Base-by-base conservation (phyloP, 2,888 invertebrate genomes). In the Ecdyonurus torrentis region DNA sequence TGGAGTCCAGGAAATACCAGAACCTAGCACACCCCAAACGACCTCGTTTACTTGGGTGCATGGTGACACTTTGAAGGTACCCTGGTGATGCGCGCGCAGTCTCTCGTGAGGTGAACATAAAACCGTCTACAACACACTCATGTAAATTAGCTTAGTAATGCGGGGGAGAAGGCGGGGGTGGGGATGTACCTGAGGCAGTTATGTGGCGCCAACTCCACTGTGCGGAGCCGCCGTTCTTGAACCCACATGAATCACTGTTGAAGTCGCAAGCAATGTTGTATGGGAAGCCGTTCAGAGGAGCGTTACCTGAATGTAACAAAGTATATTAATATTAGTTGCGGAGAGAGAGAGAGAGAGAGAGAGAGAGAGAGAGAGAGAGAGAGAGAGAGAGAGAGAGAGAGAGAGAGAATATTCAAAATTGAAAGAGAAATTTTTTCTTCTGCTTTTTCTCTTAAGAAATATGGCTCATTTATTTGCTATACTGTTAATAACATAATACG, bases 201-300 rank as follows among this genome's bases (percentile, higher is more conserved):
- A 67, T 63, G 25, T 65, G 67, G 50, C 67, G 66, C 71, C 70
- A 69, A 50, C 66, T 67, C 69, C 70, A 71, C 5, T 66, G 67
- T 1, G 69, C 59, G 2, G 67, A 65, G 7, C 68, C 69, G 22
- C 68, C 69, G 63, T 70, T 70, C 63, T 68, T 68, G 66, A 69
- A 71, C n/a, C 71, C 71, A 60, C 71, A 71, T 18, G 66, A 67
- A 63, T 71, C 65, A 3, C 63, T 50, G 60, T 70, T 68, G 65
- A 71, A 71, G 60, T 64, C 64, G 61, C 71, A 71, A n/a, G 61
- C 61, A 20, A 69, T 64, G 63, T 70, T 66, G 58, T 67, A 66
- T 2, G 70, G 70, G 61, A 70, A 70, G 1, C 66, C 68, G 3
- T 60, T 22, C 50, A 68, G 67, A 2, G 68, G 67, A 5, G 65